Conservation (phyloP, 2,797 vertebrate species). For the Gobio occitaniae region DNA sequence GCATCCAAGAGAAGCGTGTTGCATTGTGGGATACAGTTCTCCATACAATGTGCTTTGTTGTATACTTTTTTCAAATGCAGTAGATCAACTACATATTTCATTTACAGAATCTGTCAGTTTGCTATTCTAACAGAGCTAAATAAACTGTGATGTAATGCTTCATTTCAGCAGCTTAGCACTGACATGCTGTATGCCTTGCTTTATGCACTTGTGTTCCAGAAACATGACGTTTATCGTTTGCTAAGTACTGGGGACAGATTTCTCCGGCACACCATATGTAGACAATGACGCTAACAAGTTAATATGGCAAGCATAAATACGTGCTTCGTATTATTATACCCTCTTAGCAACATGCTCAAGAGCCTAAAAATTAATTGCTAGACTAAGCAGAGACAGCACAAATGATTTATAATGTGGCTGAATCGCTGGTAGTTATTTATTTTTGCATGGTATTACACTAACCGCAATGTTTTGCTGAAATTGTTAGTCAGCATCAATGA, state of each 20-base stretch:
- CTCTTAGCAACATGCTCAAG: conserved; percentile 69
- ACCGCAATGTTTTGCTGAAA: conserved; percentile 67
- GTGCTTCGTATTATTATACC: conserved; percentile 67
- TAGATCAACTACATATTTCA: neutral
- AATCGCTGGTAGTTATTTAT: conserved; percentile 71
- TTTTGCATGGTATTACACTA: conserved; percentile 68
- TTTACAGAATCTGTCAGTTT: neutral
- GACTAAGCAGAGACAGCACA: conserved; percentile 70
- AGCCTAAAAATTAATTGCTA: conserved; percentile 71
- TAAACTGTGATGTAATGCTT: conserved; percentile 11
- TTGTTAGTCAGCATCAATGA: conserved; percentile 72
- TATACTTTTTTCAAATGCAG: conserved; percentile 14
- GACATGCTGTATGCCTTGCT: conserved; percentile 42
- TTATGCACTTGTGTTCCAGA: conserved; percentile 35
- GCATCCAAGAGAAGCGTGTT: neutral
- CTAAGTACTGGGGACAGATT: conserved; percentile 66
- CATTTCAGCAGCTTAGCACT: conserved; percentile 32
- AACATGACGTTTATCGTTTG: conserved; percentile 64
- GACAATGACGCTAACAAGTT: conserved; percentile 66
- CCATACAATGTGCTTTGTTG: neutral
- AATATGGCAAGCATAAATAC: conserved; percentile 68
- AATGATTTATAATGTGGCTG: conserved; percentile 70
- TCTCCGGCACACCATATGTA: conserved; percentile 61
- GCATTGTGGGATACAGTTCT: neutral
- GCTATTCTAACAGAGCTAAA: conserved; percentile 3